Evolutionary conservation across 2,888 invertebrate genomes (phyloP), one percentile per base, ranked within the genome.

Genomic region (Malthinus seriepunctatus): DNA sequence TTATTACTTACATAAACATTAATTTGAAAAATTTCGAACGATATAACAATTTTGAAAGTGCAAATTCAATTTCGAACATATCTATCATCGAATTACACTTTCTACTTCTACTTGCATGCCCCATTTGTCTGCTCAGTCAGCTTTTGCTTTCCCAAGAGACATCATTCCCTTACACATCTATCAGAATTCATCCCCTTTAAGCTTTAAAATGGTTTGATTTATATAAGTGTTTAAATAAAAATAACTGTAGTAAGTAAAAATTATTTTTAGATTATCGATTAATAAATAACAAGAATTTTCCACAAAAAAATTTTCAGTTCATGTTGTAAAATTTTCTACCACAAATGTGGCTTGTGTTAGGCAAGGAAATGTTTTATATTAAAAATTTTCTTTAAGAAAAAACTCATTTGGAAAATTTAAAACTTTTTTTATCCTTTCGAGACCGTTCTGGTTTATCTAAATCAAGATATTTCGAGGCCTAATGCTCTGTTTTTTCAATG

Each of bases 111-210:
- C 15, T n/a, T 51, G 42, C 51, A 51, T 15, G 51, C 38, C 31
- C 42, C 51, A 51, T 51, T 42, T 51, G 51, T 51, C 51, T 51
- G 51, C 39, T 51, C 51, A 51, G 39, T 51, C 51, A 51, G 42
- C 32, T 39, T 32, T 32, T 34, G 11, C 51, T 51, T 34, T 32
- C 51, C 39, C 12, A 33, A 51, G 51, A 42, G 32, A 32, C 46
- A 46, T 23, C 46, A 46, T 23, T 31, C 46, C 46, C 46, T 46
- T 46, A 32, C 32, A 46, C 32, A 42, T 38, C 39, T 42, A 32
- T 42, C 42, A 42, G 51, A 51, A 51, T 44, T 51, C 44, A 51
- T 51, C 51, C 51, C 51, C 51, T 51, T 51, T 51, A 51, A 51
- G 51, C 32, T 45, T 35, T 35, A 51, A 33, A 51, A 34, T 23